phyloP scores from a whole-genome alignment of 2,113 vertebrate genomes.

The Mionectes macconnelli region DNA sequence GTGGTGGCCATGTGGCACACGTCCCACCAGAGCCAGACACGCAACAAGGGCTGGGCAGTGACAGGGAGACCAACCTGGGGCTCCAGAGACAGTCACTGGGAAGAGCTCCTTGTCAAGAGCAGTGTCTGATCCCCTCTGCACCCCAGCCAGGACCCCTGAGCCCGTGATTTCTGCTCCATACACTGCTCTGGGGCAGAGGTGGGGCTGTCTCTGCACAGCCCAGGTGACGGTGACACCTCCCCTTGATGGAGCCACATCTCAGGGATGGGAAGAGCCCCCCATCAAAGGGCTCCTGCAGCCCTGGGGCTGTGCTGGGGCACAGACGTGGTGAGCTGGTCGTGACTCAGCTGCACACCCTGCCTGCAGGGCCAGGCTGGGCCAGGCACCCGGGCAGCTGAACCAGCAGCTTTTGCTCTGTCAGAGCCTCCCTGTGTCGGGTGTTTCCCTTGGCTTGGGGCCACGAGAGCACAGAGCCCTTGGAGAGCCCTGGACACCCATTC shows the following conservation, averaged over 20 bases:
- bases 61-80: fast-evolving
- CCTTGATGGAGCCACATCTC: not conserved
- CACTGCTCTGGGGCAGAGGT: fast-evolving
- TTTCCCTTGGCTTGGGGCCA: not conserved
- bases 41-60: not conserved
- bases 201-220: not conserved
- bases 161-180: not conserved
- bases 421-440: not conserved
- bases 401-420: not conserved
- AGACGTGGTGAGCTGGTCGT: not conserved
- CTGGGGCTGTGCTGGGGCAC: not conserved
- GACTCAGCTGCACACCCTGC: not conserved
- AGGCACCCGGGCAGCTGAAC: not conserved
- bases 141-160: not conserved
- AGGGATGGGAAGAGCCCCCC: not conserved
- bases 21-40: not conserved
- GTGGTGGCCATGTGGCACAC: not conserved
- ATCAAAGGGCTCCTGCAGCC: not conserved
- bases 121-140: not conserved
- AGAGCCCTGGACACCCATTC: not conserved
- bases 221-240: not conserved
- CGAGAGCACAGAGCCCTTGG: not conserved
- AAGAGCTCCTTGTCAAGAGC: not conserved
- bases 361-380: slow-evolving; percentile 14
- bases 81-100: fast-evolving